Base-by-base conservation (phyloP, 2,797 vertebrate species). In the Sphaeramia orbicularis region DNA sequence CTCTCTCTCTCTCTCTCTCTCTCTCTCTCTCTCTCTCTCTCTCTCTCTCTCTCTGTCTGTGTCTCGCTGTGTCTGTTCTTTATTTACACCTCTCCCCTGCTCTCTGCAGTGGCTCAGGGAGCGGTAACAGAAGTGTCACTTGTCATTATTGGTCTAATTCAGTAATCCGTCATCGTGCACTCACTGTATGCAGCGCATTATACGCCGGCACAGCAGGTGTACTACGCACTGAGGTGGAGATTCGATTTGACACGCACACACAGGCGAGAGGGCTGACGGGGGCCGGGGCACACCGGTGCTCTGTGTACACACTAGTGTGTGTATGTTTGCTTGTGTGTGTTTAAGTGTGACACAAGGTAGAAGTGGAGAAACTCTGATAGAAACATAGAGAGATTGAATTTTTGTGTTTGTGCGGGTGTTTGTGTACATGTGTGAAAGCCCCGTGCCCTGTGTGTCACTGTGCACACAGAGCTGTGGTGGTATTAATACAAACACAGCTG, bases 51-150 rank as follows among this genome's bases (percentile, higher is more conserved):
- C 71, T 57, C 78, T 76, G 72, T 74, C 76, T 69, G 71, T 81
- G 49, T 71, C 74, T 65, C 56, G 43, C 86, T 71, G 65, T 84
- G 87, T 92, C 84, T 91, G 79, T 81, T 87, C 84, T 92, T 92
- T 94, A 93, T 93, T 91, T 89, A 85, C 92, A 90, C 89, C 87
- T 86, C 90, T 91, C 85, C 84, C 76, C 85, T 49, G 83, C 51
- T 84, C 88, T 92, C 87, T 86, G 92, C 92, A 91, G 94, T 93
- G 93, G 91, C 90, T 94, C 89, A 90, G 92, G 90, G 92, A 94
- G 93, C 93, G 92, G 93, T 96, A 95, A 95, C 93, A 93, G 89
- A 93, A 93, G 94, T 94, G 94, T 95, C 94, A 95, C 93, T 94
- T 95, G 94, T 94, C 94, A 93, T 95, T 94, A 94, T 94, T 93